phyloP scores from a whole-genome alignment of 2,888 invertebrate genomes.

The Paralinhomoeus sp. region DNA sequence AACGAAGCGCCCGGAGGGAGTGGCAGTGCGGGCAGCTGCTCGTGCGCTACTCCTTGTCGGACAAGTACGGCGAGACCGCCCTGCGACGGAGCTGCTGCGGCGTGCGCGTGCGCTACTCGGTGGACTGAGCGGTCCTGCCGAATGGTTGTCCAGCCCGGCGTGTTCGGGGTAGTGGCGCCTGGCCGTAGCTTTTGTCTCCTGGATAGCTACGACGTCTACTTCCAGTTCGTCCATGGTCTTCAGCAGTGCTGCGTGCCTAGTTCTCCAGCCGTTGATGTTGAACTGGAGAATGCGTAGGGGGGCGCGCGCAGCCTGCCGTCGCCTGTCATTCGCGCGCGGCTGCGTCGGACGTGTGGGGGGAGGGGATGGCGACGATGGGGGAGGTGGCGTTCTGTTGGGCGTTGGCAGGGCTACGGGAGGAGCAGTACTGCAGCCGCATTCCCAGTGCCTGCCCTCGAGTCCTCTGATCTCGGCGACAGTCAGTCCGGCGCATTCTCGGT shows the following conservation, averaged over 20 bases:
- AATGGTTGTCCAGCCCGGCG: neutral
- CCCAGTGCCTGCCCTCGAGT: too few relatives aligned
- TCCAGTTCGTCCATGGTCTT: neutral
- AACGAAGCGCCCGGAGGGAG: neutral
- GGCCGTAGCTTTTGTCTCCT: neutral
- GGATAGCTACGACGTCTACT: neutral
- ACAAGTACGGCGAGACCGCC: neutral
- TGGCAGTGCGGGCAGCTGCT: neutral
- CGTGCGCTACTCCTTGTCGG: neutral
- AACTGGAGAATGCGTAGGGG: neutral
- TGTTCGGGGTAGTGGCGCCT: neutral
- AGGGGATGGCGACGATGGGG: too few relatives aligned
- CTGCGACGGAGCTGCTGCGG: neutral
- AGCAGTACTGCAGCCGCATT: too few relatives aligned
- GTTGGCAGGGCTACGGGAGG: too few relatives aligned
- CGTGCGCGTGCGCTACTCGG: too few relatives aligned
- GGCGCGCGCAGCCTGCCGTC: too few relatives aligned
- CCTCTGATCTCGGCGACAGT: too few relatives aligned
- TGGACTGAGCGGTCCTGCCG: neutral
- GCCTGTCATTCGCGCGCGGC: too few relatives aligned
- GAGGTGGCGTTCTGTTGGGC: too few relatives aligned
- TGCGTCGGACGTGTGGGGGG: too few relatives aligned
- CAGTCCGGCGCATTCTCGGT: too few relatives aligned
- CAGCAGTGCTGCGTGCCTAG: neutral
- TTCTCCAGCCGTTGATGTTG: neutral